Conservation (phyloP, 1,140 invertebrate genomes). For the Mya arenaria region DNA sequence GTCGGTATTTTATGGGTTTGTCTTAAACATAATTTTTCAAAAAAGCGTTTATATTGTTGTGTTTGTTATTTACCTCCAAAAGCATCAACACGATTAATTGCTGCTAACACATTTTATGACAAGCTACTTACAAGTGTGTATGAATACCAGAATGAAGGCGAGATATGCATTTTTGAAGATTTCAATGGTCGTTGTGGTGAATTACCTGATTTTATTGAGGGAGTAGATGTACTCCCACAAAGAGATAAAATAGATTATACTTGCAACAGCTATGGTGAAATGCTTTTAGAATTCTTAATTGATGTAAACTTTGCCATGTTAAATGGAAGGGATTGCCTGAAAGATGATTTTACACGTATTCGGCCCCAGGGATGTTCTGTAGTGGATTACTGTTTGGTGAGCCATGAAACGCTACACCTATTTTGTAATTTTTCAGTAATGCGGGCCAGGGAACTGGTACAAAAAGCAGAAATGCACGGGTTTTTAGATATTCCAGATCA, state of each 20-base stretch:
- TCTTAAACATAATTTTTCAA: too few species aligned
- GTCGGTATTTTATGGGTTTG: too few species aligned
- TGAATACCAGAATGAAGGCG: not conserved
- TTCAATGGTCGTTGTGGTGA: not conserved
- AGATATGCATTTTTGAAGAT: not conserved
- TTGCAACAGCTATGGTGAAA: not conserved
- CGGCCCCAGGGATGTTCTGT: slow-evolving; percentile 3
- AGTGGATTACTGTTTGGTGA: slow-evolving; percentile 14
- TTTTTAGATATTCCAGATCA: slow-evolving; percentile 3
- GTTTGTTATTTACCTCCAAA: too few species aligned
- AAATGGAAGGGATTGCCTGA: not conserved
- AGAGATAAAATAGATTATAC: not conserved
- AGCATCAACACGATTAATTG: not conserved
- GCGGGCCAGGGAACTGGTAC: not conserved
- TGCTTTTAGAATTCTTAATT: not conserved
- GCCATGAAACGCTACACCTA: slow-evolving; percentile 1
- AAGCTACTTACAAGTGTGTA: not conserved
- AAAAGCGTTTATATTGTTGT: too few species aligned
- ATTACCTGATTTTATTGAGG: not conserved
- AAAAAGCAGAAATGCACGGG: not conserved
- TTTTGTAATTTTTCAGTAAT: slow-evolving; percentile 5
- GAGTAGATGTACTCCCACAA: not conserved
- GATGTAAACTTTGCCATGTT: not conserved
- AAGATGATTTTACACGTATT: slow-evolving; percentile 10
- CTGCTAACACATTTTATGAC: not conserved